Conservation (phyloP, 2,888 invertebrate species). For the Masnerella sp. region DNA sequence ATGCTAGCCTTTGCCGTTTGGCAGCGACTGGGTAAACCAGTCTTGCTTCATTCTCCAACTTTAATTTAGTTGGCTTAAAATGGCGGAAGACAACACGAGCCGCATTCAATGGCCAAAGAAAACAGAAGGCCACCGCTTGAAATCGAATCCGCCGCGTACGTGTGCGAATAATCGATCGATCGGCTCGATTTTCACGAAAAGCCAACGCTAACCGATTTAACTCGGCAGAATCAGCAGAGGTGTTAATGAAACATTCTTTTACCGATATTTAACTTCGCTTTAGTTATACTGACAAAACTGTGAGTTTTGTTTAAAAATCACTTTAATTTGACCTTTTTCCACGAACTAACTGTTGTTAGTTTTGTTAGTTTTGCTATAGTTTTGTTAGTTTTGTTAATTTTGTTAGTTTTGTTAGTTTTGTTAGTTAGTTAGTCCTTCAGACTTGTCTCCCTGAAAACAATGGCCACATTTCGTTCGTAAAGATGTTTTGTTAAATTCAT, state of each 20-base stretch:
- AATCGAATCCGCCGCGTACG: conserved; percentile 65
- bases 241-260: neutral
- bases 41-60: conserved; percentile 60
- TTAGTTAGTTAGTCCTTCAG: too few species aligned
- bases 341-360: too few species aligned
- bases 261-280: too few species aligned
- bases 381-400: too few species aligned
- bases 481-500: too few species aligned
- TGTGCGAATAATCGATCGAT: conserved; percentile 59
- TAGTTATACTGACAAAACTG: too few species aligned
- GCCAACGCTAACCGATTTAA: conserved; percentile 24
- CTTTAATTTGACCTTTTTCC: too few species aligned
- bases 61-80: conserved; percentile 63
- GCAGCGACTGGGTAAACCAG: conserved; percentile 52
- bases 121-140: conserved; percentile 51
- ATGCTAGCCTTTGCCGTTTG: conserved; percentile 54
- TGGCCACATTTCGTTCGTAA: too few species aligned
- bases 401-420: too few species aligned
- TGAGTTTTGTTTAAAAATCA: too few species aligned
- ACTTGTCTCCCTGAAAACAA: too few species aligned
- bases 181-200: conserved; percentile 65
- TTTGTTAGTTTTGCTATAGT: too few species aligned
- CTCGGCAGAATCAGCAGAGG: neutral
- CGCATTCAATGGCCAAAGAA: conserved; percentile 59
- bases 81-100: conserved; percentile 62